Base-by-base conservation (phyloP, 2,888 invertebrate genomes). In the Pollenia angustigena region DNA sequence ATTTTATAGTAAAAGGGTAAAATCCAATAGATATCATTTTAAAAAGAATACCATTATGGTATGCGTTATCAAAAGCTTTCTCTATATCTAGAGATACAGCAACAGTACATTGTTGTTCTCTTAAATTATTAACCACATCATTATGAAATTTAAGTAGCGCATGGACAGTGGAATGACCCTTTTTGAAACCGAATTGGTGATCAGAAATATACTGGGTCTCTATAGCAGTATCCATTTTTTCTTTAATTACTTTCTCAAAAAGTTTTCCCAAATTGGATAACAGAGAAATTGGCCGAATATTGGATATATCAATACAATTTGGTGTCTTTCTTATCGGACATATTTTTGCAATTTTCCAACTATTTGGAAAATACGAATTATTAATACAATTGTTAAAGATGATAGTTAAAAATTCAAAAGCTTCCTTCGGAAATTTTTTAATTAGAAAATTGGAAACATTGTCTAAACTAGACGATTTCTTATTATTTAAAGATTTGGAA, bases 191-290 rank as follows among this genome's bases (percentile, higher is more conserved):
- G 14, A 60, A 60, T 40, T 60, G 40, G 11, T 60, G n/a, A 14
- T 18, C 18, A 18, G 18, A 18, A 18, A 18, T 18, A 18, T 18
- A 18, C 18, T 18, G 18, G 18, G 18, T 60, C 14, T 60, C 40
- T 14, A 32, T 7, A 60, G 6, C 14, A 4, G 14, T 40, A 40
- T 60, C 60, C 60, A 60, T 60, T 14, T 60, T 60, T 12, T 14
- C 2, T 14, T 23, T 23, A 40, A 40, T 40, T 8, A 60, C 23
- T 40, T 60, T 60, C n/a, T 40, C 60, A 42, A 60, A 40, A 60
- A 40, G n/a, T 11, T 60, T 60, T 40, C 60, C 60, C 23, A 40
- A 60, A 60, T 60, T 60, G 2, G 60, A 60, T 40, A 60, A 23
- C 14, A 60, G n/a, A 7, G 40, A 60, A 40, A 60, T 60, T 14